Base-by-base conservation (phyloP, 2,113 vertebrate species). In the Vidua macroura region DNA sequence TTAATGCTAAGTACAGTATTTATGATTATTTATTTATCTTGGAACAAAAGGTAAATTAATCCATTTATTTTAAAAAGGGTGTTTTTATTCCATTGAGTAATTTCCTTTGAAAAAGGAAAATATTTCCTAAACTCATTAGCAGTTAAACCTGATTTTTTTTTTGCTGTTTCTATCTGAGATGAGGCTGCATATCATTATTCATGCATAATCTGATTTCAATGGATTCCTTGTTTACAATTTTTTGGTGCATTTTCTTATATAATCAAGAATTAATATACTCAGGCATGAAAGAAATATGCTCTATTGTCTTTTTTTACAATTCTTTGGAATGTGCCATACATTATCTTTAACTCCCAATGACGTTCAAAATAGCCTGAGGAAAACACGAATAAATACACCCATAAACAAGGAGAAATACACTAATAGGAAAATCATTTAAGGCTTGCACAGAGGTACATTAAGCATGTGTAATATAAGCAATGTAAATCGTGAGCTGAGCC, bases 231-330 rank as follows among this genome's bases (percentile, higher is more conserved):
- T 93, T 98, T 94, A 96, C 92, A 88, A 86, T 90, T 96, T 97
- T 48, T 93, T 87, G 92, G 70, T 89, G 60, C 82, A 92, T 96
- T 96, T 97, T 96, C 92, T 97, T 96, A 96, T 91, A 95, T 93
- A 97, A 97, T 81, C 92, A 93, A 94, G 96, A 97, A 97, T 97
- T 97, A 97, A 97, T 97, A 97, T 86, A 94, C 16, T 77, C 60
- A 33, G 95, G 89, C 93, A 90, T 82, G 52, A 91, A 97, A 97
- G 92, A 98, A 97, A 96, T 97, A 95, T 80, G 70, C 69, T 94
- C 77, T 94, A 96, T 97, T 97, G 95, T 96, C 43, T 97, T 98
- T 96, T 96, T 97, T 44, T 92, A 91, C 93, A 70, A 94, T 96
- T 95, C 91, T 96, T 98, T 95, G 96, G 93, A 95, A 95, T 13